Evolutionary conservation across 53 echinoderm and acorn worm genomes (phyloP).

Genomic region (Zoroaster sp.): DNA sequence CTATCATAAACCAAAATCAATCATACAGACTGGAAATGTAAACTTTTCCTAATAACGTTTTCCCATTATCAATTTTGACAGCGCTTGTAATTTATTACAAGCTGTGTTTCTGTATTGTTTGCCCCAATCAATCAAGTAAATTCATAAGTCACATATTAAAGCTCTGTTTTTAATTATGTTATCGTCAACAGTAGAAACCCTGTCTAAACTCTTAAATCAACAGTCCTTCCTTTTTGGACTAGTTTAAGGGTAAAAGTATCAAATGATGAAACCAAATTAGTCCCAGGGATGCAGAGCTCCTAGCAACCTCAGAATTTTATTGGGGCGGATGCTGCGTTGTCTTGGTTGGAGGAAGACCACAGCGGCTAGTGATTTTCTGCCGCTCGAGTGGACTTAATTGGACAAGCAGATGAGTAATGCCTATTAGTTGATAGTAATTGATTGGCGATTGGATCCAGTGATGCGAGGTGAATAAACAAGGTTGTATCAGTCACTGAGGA

Average conservation of each 20-base stretch:
- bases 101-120: conserved; percentile 20
- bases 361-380: conserved; percentile 9
- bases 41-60: conserved; percentile 26
- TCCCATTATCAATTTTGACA: conserved; percentile 52
- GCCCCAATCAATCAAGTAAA: conserved; percentile 8
- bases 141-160: conserved; percentile 43
- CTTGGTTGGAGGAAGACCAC: background rate
- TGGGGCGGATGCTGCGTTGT: background rate
- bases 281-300: background rate
- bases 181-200: background rate
- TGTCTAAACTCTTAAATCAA: conserved; percentile 42
- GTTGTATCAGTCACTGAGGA: conserved; percentile 12
- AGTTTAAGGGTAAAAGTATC: conserved; percentile 37
- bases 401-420: conserved; percentile 40
- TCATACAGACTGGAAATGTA: background rate
- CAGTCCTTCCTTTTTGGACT: conserved; percentile 11
- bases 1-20: conserved; percentile 44
- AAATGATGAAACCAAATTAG: conserved; percentile 32
- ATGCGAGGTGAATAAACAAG: conserved; percentile 50
- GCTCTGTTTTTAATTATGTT: conserved; percentile 22
- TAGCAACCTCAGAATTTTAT: conserved; percentile 39
- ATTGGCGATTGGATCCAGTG: conserved; percentile 54
- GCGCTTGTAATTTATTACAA: conserved; percentile 36
- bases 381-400: conserved; percentile 34
- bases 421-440: conserved; percentile 60